Evolutionary conservation across 2,113 vertebrate genomes (phyloP).

Genomic region (Suricata suricatta): DNA sequence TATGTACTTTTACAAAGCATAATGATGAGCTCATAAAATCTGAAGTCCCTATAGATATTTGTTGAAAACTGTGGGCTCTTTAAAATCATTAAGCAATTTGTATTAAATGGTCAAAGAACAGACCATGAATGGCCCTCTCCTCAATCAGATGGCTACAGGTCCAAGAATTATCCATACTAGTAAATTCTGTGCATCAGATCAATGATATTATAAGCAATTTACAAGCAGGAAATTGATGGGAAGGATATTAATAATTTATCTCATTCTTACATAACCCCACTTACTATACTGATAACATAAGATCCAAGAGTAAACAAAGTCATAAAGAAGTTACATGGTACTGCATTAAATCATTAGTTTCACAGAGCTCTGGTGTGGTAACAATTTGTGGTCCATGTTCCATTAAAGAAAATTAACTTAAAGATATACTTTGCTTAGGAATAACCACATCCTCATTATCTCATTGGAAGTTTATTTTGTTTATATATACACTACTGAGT

Average conservation of each 20-base stretch:
- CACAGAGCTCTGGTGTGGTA: background rate
- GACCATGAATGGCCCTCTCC: background rate
- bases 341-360: background rate
- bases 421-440: background rate
- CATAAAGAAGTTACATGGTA: background rate
- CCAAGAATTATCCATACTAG: background rate
- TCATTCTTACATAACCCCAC: background rate
- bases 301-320: background rate
- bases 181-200: background rate
- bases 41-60: background rate
- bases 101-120: background rate
- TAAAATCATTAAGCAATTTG: background rate
- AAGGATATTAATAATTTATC: background rate
- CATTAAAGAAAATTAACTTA: background rate
- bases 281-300: background rate
- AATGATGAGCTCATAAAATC: background rate
- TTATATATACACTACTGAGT: background rate
- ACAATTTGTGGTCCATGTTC: background rate
- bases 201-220: constrained; percentile 24
- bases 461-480: background rate
- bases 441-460: background rate
- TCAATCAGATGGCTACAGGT: background rate
- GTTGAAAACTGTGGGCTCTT: background rate
- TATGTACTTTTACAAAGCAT: background rate
- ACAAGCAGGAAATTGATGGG: background rate